Conservation (phyloP, 2,113 vertebrate species). For the Felis catus region DNA sequence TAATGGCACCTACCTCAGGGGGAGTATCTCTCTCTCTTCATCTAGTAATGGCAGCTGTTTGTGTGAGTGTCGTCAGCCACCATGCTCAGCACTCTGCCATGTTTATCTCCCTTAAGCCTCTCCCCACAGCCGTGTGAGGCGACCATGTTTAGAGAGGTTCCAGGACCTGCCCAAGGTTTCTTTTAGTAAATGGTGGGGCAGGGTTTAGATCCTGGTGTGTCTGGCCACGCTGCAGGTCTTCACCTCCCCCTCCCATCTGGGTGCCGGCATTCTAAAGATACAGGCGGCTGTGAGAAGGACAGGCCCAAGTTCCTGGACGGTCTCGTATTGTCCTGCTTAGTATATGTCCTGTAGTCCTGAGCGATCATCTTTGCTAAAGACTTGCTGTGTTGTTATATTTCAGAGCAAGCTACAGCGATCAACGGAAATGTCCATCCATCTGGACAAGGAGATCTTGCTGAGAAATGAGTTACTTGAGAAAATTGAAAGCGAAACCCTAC, state of each 20-base stretch:
- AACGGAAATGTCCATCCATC: conserved; percentile 53
- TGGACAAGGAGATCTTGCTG: conserved; percentile 82
- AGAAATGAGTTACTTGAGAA: conserved; percentile 83
- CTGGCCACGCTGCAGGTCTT: background rate
- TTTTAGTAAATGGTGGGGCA: background rate
- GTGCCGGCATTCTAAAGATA: background rate
- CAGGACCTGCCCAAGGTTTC: background rate
- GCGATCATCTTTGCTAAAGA: background rate
- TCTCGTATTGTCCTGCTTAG: background rate
- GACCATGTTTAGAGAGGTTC: background rate
- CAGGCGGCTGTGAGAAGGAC: background rate
- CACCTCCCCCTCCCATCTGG: background rate
- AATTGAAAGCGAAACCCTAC: conserved; percentile 80
- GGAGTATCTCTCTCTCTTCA: too few relatives aligned
- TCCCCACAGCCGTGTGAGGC: background rate
- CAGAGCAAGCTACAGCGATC: conserved; percentile 84
- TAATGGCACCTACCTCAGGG: background rate
- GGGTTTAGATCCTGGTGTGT: background rate
- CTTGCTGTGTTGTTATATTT: conserved; percentile 45
- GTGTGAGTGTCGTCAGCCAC: background rate
- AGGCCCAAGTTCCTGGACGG: background rate
- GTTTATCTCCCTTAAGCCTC: background rate
- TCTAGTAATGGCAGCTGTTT: background rate
- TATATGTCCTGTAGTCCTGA: background rate
- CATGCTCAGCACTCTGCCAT: background rate